Evolutionary conservation across 2,797 vertebrate species (phyloP), one percentile per base, ranked within the genome.

Genomic region (Danio aesculapii): DNA sequence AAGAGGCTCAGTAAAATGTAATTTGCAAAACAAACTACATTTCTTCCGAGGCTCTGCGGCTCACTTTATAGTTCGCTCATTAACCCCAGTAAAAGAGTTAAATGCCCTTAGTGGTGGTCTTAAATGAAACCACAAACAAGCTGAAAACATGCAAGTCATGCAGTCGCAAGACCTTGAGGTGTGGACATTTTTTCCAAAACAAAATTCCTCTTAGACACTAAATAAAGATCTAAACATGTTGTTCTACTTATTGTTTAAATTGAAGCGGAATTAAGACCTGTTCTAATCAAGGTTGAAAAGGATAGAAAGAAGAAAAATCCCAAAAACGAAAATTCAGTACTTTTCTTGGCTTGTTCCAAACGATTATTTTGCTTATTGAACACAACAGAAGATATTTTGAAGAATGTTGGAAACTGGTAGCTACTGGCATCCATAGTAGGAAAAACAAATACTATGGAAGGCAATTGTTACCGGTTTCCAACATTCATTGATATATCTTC

Each of bases 51-150:
- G 7, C 8, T 77, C 13, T 58, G 53, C 6, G 8, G 55, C 16
- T 30, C n/a, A 58, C 12, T 85, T 80, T 80, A 44, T 21, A 66
- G 41, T 44, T 64, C 47, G 19, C 30, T 75, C 47, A 62, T 66
- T 13, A 43, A 78, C 9, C 44, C 19, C n/a, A 62, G 8, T 55
- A 30, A 61, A 73, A 17, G n/a, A 77, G 71, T 72, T 53, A 49
- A 61, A 57, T 68, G 14, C 10, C 57, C 67, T 55, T 19, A 41
- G 19, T 41, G 13, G 10, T 14, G 67, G 41, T 70, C 44, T 63
- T 53, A 49, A 44, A 55, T 61, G 9, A 58, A 69, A 19, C 61
- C 8, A 44, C 7, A 68, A 72, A 58, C 74, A 52, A 49, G 17
- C n/a, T 41, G 41, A 41, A 71, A 72, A 69, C 57, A 61, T 43